These are phyloP conservation scores for Champsocephalus esox DNA, from an alignment of 2,797 vertebrate species.

Conservation along the genomic window DNA sequence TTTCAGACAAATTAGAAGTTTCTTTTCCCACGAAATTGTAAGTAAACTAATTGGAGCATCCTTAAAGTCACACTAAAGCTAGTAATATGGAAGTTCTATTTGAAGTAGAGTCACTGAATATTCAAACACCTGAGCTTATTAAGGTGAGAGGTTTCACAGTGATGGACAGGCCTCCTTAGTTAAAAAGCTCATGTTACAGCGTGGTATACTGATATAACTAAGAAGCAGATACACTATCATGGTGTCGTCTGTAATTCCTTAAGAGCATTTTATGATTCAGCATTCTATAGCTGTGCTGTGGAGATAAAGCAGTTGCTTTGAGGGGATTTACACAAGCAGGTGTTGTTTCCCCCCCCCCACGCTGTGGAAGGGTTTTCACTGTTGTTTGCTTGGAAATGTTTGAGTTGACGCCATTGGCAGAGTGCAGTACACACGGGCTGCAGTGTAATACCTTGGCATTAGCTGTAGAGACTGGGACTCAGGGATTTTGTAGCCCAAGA, in stretches of 20 bases:
- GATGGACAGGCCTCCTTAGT: slow-evolving; percentile 27
- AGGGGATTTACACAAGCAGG: slow-evolving; percentile 71
- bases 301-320: slow-evolving; percentile 66
- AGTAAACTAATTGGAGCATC: slow-evolving; percentile 22
- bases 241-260: slow-evolving; percentile 26
- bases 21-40: slow-evolving; percentile 13
- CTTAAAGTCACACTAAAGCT: slow-evolving; percentile 10
- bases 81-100: slow-evolving; percentile 45
- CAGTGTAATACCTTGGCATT: slow-evolving; percentile 62
- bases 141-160: slow-evolving; percentile 32
- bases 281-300: slow-evolving; percentile 46
- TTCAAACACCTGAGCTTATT: slow-evolving; percentile 33
- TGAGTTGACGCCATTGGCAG: slow-evolving; percentile 42
- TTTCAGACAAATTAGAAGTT: slow-evolving; percentile 11
- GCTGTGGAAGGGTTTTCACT: slow-evolving; percentile 26
- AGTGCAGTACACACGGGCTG: slow-evolving; percentile 47
- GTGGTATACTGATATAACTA: slow-evolving; percentile 17
- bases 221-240: slow-evolving; percentile 30
- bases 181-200: slow-evolving; percentile 24
- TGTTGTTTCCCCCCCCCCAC: slow-evolving; percentile 36
- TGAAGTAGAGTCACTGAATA: slow-evolving; percentile 22
- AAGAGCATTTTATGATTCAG: slow-evolving; percentile 54
- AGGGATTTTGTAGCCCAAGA: slow-evolving; percentile 60
- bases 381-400: slow-evolving; percentile 27
- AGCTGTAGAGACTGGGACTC: slow-evolving; percentile 49